These are phyloP conservation scores for Dioctria linearis DNA, from an alignment of 2,888 invertebrate species.

Conservation along the genomic window DNA sequence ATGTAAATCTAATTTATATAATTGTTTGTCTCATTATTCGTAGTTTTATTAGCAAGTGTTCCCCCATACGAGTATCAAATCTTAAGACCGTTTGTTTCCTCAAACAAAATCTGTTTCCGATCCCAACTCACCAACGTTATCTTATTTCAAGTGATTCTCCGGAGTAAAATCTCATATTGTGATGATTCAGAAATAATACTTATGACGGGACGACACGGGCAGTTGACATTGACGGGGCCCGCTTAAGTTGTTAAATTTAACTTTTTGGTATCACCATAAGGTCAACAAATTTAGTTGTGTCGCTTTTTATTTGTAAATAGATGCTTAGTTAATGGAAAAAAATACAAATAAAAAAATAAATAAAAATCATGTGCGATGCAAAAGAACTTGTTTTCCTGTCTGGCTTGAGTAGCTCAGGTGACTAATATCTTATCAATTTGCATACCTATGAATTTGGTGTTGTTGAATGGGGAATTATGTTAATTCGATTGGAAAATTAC, in stretches of 20 bases:
- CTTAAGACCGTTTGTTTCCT: neutral
- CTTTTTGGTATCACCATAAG: slow-evolving; percentile 22
- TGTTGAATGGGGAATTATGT: slow-evolving; percentile 39
- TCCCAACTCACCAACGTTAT: neutral
- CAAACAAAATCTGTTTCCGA: neutral
- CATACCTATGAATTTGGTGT: slow-evolving; percentile 18
- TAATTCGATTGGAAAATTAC: slow-evolving; percentile 41
- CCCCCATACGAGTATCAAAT: too few relatives aligned
- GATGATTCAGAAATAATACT: slow-evolving; percentile 44
- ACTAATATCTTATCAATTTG: slow-evolving; percentile 26
- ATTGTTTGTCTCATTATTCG: too few relatives aligned
- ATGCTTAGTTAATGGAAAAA: neutral
- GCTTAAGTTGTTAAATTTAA: slow-evolving; percentile 18
- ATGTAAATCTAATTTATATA: too few relatives aligned
- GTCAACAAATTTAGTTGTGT: slow-evolving; percentile 22
- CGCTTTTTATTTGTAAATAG: slow-evolving; percentile 15
- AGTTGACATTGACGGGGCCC: slow-evolving; percentile 35
- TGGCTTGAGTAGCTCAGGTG: neutral
- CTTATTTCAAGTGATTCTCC: neutral
- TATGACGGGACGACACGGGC: neutral
- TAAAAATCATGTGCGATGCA: neutral
- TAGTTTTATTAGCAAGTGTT: too few relatives aligned
- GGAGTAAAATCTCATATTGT: neutral
- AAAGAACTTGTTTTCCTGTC: neutral
- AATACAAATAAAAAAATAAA: neutral